Evolutionary conservation across 1,140 invertebrate genomes (phyloP).

Genomic region (Monomorium pharaonis): DNA sequence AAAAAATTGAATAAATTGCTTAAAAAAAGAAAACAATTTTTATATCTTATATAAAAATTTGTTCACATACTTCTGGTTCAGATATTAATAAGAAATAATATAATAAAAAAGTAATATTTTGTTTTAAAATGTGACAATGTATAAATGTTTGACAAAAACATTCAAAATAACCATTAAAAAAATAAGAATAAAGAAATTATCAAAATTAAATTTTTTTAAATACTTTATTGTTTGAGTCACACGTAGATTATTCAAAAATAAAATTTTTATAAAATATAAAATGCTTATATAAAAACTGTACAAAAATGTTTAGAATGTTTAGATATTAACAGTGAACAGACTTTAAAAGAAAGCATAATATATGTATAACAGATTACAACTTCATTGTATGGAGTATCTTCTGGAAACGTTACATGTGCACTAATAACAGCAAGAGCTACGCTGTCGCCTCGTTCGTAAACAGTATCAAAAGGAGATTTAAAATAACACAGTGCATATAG

Average conservation of each 20-base stretch:
- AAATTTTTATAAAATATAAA: neutral
- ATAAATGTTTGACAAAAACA: neutral
- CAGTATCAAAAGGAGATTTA: slow-evolving; percentile 94
- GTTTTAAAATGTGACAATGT: neutral
- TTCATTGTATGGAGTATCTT: slow-evolving; percentile 88
- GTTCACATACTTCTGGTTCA: neutral
- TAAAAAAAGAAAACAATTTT: no score
- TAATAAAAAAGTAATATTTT: neutral
- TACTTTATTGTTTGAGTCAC: neutral
- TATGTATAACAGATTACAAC: slow-evolving; percentile 77
- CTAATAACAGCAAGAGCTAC: slow-evolving; percentile 94
- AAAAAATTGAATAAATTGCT: no score
- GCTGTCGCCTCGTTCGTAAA: slow-evolving; percentile 94
- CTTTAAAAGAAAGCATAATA: neutral
- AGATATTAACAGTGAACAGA: neutral
- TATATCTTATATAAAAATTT: no score
- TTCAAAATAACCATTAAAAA: neutral
- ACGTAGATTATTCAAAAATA: neutral
- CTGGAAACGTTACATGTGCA: slow-evolving; percentile 91
- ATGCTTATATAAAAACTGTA: no score
- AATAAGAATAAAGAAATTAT: neutral
- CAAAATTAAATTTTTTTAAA: neutral
- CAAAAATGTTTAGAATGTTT: neutral
- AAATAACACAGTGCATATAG: slow-evolving; percentile 94
- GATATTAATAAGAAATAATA: neutral